Evolutionary conservation across 2,888 invertebrate genomes (phyloP), one percentile per base, ranked within the genome.

Genomic region (Dysmachus trigonus): DNA sequence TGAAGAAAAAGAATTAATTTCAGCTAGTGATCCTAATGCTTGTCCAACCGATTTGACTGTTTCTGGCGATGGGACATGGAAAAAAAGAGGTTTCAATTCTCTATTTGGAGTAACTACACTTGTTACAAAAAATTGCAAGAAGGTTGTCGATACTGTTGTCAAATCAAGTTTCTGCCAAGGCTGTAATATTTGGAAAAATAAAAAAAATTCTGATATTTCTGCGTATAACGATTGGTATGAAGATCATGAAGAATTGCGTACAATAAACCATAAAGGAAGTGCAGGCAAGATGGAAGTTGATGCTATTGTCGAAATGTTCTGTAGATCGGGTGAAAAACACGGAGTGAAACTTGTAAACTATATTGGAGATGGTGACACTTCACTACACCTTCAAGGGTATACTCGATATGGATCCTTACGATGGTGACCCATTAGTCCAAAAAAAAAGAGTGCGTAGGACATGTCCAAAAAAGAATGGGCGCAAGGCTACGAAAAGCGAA

Each of bases 211-310:
- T 15, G 81, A 51, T 27, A 41, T 47, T 30, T 15, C 13, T 31
- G 85, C 33, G 2, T 87, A 41, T 77, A 18, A 35, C 15, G 81
- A 18, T 53, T 88, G 88, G 86, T 88, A 86, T 72, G 73, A 88
- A 74, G 31, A 38, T 5, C 87, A 86, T 35, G 15, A 88, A 85
- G 86, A 87, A 22, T 30, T 41, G 15, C 88, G 88, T 74, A 76
- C 41, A 15, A 71, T 79, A 74, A 88, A 88, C 72, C 87, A 88
- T 86, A 72, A 53, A 82, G 85, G 85, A 71, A 86, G 86, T 53
- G 77, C 88, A 5, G 88, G 88, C 18, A 86, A 86, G 84, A 88
- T 88, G 87, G 87, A 88, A 74, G 82, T 86, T 15, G 85, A 86
- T 77, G 88, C 62, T 41, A 53, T 88, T 8, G 77, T 86, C n/a